Evolutionary conservation across 2,797 vertebrate species (phyloP).

Genomic region (Calcarius lapponicus): DNA sequence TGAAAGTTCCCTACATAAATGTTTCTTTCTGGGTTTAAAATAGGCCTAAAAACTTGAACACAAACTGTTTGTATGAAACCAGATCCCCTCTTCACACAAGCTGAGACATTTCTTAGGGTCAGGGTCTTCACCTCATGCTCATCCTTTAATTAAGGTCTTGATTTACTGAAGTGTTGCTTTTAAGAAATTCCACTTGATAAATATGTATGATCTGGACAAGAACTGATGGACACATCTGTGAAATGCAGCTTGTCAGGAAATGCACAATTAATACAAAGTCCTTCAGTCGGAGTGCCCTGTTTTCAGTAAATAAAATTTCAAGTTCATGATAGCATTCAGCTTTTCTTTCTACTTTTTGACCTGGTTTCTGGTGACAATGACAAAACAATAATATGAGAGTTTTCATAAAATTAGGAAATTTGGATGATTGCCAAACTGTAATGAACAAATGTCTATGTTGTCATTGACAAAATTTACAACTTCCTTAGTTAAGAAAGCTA

Average conservation of each 20-base stretch:
- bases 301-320: conserved; percentile 9
- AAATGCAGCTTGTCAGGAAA: background rate
- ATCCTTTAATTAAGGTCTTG: background rate
- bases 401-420: background rate
- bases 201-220: background rate
- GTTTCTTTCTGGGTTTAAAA: background rate
- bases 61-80: background rate
- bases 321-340: background rate
- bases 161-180: background rate
- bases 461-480: background rate
- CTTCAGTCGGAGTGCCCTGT: background rate
- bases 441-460: background rate
- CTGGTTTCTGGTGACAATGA: background rate
- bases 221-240: background rate
- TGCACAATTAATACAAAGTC: background rate
- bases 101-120: background rate
- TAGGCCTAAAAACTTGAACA: background rate
- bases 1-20: background rate
- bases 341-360: conserved; percentile 23
- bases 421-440: background rate
- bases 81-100: background rate
- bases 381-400: background rate
- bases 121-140: background rate
- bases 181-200: background rate
- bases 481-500: background rate